These are phyloP conservation scores for Numida meleagris DNA, from an alignment of 2,113 vertebrate genomes.

Conservation along the genomic window DNA sequence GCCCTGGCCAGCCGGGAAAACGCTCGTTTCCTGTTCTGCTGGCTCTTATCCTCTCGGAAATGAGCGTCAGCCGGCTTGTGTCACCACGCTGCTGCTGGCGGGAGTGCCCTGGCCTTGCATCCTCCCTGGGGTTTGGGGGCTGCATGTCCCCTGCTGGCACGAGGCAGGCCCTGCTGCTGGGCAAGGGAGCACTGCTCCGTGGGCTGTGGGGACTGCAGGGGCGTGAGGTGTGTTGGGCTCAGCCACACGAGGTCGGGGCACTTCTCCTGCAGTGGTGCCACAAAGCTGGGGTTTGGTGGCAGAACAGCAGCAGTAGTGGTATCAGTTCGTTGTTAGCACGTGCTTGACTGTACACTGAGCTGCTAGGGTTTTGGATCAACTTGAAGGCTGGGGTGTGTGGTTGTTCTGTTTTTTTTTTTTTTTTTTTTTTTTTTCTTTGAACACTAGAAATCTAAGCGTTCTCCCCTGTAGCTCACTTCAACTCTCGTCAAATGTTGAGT, in stretches of 20 bases:
- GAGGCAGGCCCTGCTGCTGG: not conserved
- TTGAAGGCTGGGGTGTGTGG: not conserved
- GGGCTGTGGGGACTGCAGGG: rapidly evolving
- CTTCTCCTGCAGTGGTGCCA: rapidly evolving
- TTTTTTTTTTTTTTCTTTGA: not conserved
- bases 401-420: not conserved
- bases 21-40: not conserved
- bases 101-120: not conserved
- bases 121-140: not conserved
- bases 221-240: not conserved
- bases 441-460: not conserved
- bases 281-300: not conserved
- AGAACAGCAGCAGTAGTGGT: not conserved
- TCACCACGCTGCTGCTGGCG: rapidly evolving
- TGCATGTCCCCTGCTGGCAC: not conserved
- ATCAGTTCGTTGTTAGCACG: not conserved
- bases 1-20: not conserved
- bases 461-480: not conserved
- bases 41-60: not conserved
- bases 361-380: not conserved
- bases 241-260: too few species aligned
- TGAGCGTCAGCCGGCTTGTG: not conserved
- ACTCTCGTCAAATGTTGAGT: not conserved
- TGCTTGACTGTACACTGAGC: not conserved
- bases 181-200: not conserved